Base-by-base conservation (phyloP, 1,140 invertebrate genomes). In the Cyclina sinensis region DNA sequence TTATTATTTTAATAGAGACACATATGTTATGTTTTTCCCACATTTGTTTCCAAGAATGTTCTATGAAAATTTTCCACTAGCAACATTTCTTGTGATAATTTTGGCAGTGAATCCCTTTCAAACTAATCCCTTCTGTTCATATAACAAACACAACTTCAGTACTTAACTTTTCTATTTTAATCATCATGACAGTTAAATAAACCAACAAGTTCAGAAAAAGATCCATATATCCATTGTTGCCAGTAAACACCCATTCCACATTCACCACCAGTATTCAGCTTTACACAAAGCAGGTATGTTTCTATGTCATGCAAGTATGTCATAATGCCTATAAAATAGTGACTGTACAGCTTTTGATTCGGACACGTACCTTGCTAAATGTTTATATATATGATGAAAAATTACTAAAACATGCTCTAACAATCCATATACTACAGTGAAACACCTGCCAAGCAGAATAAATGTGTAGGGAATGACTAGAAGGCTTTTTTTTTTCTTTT, bases 331-430 rank as follows among this genome's bases (percentile, higher is more conserved):
- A 43, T 43, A 43, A 62, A 27, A 27, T 62, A 27, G 9, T 27
- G 24, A 62, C 57, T 62, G 57, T 62, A 62, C 57, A 62, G 57
- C n/a, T 62, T n/a, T 1, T 62, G 9, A 62, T 62, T 62, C 57
- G 57, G 57, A 62, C 57, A 62, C 7, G 1, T 62, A 62, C 57
- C 57, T 62, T 62, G 57, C 57, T 62, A 62, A 62, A 62, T 62
- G 24, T 27, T 62, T 24, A 62, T 62, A 62, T 27, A 62, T 57
- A 57, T 11, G 3, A 57, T 21, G 51, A 7, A 11, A 48, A 48
- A 11, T 48, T 48, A 18, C 14, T 21, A 57, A 11, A 11, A 7
- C 21, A 18, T 16, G 12, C 51, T 54, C 21, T 54, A 62, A 62
- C 57, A 62, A 62, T 62, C 57, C 57, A 27, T 62, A n/a, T 4